Evolutionary conservation across 1,140 invertebrate species (phyloP).

Genomic region (Atta texana): DNA sequence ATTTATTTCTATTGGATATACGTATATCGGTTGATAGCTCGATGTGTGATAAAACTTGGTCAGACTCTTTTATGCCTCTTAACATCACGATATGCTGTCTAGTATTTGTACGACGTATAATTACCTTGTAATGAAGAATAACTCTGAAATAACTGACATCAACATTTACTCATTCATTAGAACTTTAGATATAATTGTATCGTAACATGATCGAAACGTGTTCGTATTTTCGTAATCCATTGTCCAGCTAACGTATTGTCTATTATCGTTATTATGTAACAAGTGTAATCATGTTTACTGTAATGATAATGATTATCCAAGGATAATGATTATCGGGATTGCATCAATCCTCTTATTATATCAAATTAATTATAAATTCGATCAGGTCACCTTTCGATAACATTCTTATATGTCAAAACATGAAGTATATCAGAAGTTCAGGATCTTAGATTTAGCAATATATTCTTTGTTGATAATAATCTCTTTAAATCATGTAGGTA

Average conservation of each 20-base stretch:
- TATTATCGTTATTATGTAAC: constrained; percentile 33
- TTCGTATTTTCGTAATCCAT: neutral
- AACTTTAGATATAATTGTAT: neutral
- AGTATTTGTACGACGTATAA: constrained; percentile 55
- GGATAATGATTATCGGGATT: neutral
- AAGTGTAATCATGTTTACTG: neutral
- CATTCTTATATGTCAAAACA: constrained; percentile 20
- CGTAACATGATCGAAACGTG: neutral
- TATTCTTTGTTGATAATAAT: constrained; percentile 11
- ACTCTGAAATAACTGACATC: constrained; percentile 46
- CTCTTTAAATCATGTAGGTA: constrained; percentile 8
- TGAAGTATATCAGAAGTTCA: constrained; percentile 33
- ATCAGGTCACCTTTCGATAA: constrained; percentile 28
- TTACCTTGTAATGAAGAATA: constrained; percentile 54
- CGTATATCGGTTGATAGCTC: constrained; percentile 12
- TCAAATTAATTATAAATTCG: constrained; percentile 34
- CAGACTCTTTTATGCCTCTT: constrained; percentile 29
- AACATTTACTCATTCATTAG: constrained; percentile 13
- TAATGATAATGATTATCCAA: constrained; percentile 26
- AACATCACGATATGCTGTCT: constrained; percentile 59
- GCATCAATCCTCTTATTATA: neutral
- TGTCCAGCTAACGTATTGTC: constrained; percentile 39
- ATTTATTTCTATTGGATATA: constrained; percentile 7
- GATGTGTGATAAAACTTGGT: constrained; percentile 59
- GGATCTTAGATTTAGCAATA: constrained; percentile 41